Percentiles rank a stretch among this genome's conserved stretches.
These are phyloP conservation scores for Phymastichus coffea DNA, from an alignment of 1,140 invertebrate species.

Conservation along the genomic window DNA sequence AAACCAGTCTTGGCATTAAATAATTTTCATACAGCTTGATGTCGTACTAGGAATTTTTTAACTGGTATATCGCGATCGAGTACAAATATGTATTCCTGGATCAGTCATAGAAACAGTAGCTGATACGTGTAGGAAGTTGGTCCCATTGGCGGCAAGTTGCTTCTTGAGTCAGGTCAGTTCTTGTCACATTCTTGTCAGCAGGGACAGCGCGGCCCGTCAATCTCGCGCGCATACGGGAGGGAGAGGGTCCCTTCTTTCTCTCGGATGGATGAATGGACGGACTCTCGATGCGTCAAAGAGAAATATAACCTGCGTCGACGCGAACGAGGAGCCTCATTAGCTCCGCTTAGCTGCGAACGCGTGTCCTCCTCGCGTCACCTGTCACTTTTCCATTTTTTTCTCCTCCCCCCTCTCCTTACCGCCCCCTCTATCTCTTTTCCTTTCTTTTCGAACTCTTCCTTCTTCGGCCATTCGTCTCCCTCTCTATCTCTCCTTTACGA, in stretches of 20 bases:
- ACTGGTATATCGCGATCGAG: too few species aligned
- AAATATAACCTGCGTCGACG: slow-evolving; percentile 54
- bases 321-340: slow-evolving; percentile 55
- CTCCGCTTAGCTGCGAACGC: slow-evolving; percentile 49
- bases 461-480: background rate
- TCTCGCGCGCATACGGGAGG: slow-evolving; percentile 39
- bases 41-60: too few species aligned
- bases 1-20: too few species aligned
- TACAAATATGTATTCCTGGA: too few species aligned
- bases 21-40: too few species aligned
- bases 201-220: slow-evolving; percentile 55
- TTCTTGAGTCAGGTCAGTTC: too few species aligned
- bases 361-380: slow-evolving; percentile 35
- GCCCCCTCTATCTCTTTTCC: too few species aligned
- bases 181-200: slow-evolving; percentile 59
- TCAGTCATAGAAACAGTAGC: too few species aligned
- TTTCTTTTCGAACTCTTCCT: background rate
- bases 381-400: slow-evolving; percentile 28
- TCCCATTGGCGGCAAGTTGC: too few species aligned
- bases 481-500: background rate
- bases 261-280: slow-evolving; percentile 37
- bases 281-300: slow-evolving; percentile 56
- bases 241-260: slow-evolving; percentile 8
- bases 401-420: background rate
- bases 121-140: too few species aligned